Conservation (phyloP, 92 coral and sea anemone genomes). For the Isaurus tuberculatus region DNA sequence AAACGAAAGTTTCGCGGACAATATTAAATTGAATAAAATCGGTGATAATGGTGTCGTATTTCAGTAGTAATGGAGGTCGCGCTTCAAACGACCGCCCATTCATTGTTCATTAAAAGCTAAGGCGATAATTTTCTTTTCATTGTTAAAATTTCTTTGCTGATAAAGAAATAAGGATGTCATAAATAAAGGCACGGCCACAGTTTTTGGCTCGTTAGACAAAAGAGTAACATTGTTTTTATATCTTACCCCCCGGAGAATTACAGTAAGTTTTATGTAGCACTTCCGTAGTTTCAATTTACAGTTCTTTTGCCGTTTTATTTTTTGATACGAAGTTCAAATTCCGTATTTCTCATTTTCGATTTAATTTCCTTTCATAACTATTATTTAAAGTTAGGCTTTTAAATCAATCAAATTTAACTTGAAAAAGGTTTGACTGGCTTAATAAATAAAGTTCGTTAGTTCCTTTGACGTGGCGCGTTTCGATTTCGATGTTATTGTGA, state of each 20-base stretch:
- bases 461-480: neutral
- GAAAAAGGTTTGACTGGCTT: neutral
- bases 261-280: neutral
- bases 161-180: neutral
- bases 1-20: constrained; percentile 11
- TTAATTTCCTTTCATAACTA: neutral
- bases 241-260: constrained; percentile 13
- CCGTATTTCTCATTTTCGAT: neutral
- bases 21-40: constrained; percentile 43
- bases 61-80: constrained; percentile 26
- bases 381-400: neutral
- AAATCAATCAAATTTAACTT: constrained; percentile 1
- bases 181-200: constrained; percentile 14
- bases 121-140: constrained; percentile 41
- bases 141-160: constrained; percentile 27
- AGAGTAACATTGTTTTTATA: neutral
- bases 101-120: constrained; percentile 8
- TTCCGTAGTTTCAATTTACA: neutral
- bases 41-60: constrained; percentile 39
- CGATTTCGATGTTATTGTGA: no score
- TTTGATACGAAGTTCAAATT: neutral
- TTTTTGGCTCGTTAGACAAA: constrained; percentile 7
- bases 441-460: neutral
- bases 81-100: constrained; percentile 19
- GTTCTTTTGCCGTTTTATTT: neutral